Percentiles rank a stretch among this genome's conserved stretches.
Conservation (phyloP, 2,113 vertebrate genomes). For the Saimiri boliviensis region DNA sequence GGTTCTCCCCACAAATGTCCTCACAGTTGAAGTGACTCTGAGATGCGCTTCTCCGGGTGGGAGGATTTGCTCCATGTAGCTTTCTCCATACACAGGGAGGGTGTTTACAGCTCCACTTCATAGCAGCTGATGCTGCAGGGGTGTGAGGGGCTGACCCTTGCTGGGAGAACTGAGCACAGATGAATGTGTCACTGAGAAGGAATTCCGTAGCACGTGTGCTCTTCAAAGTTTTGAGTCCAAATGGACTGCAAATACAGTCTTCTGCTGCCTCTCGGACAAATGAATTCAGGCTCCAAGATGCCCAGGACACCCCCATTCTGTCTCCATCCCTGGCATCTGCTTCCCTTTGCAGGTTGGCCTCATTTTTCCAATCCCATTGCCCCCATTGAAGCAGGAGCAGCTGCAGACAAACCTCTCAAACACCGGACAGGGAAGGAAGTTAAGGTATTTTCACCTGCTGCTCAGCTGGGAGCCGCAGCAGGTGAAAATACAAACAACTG, state of each 20-base stretch:
- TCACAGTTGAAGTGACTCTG: accelerated
- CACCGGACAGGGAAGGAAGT: no score
- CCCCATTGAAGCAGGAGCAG: neutral
- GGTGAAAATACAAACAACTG: no score
- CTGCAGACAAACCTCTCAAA: no score
- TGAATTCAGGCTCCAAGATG: neutral
- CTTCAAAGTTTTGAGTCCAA: neutral
- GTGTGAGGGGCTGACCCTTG: neutral
- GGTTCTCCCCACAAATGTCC: neutral
- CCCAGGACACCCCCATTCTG: neutral
- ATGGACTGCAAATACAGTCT: neutral
- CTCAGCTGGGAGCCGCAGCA: no score
- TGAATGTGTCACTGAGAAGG: neutral
- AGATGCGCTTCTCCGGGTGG: neutral
- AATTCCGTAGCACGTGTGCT: neutral
- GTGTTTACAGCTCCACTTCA: no score
- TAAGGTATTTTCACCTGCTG: no score
- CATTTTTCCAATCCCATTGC: neutral
- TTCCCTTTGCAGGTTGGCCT: neutral
- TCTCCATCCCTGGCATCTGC: neutral
- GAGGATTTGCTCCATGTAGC: neutral
- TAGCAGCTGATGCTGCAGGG: neutral
- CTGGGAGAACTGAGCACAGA: neutral
- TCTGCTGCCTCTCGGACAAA: neutral
- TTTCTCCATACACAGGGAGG: neutral